Conservation (phyloP, 2,113 vertebrate genomes). For the Panthera leo region DNA sequence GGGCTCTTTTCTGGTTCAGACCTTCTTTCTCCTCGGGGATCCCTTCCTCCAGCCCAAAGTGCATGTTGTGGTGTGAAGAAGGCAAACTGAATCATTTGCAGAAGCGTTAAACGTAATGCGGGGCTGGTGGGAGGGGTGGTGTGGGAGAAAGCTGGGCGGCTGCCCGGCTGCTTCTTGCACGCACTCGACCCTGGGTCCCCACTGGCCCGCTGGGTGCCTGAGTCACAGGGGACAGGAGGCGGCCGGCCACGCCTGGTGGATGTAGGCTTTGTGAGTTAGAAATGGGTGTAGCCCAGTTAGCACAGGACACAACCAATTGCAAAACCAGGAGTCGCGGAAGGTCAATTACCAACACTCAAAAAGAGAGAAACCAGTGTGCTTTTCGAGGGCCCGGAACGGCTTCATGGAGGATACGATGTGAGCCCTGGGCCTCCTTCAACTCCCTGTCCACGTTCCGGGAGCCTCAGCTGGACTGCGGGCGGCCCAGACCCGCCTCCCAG, state of each 20-base stretch:
- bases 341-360: not conserved
- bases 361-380: not conserved
- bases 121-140: no score
- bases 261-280: not conserved
- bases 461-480: rapidly evolving
- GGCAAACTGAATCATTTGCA: not conserved
- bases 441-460: not conserved
- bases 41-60: not conserved
- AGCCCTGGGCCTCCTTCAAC: not conserved
- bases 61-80: not conserved
- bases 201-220: not conserved
- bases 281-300: not conserved
- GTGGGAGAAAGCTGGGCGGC: not conserved
- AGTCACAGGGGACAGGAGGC: not conserved
- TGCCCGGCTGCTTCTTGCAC: not conserved
- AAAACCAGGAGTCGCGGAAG: not conserved
- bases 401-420: not conserved
- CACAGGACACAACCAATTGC: not conserved
- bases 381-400: not conserved
- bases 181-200: not conserved
- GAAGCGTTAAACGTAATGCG: not conserved
- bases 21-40: not conserved
- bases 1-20: not conserved
- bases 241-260: not conserved
- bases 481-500: not conserved